Evolutionary conservation across 2,797 vertebrate genomes (phyloP).

Genomic region (Bradypus variegatus): DNA sequence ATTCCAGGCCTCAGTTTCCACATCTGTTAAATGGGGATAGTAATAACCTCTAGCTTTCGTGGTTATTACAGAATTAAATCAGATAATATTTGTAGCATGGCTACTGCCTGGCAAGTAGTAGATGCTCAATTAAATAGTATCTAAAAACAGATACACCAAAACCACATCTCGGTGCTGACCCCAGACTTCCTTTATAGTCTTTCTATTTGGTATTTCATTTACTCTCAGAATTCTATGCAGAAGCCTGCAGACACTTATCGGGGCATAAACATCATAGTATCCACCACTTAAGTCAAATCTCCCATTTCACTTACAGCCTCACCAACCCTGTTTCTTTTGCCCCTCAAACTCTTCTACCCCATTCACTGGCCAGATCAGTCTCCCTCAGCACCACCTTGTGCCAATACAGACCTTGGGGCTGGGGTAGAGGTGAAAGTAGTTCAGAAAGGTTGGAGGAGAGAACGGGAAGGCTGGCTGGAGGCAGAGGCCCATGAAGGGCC

Average conservation of each 20-base stretch:
- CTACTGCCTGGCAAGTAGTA: background rate
- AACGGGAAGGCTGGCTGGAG: background rate
- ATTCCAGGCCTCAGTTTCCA: background rate
- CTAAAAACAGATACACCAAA: background rate
- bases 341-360: background rate
- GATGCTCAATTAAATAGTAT: conserved; percentile 21
- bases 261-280: background rate
- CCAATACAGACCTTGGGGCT: background rate
- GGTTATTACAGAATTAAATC: conserved; percentile 39
- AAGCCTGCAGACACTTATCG: background rate
- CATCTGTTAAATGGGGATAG: background rate
- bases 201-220: background rate
- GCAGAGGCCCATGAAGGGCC: background rate
- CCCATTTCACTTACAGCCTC: background rate
- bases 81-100: background rate
- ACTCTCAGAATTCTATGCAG: background rate
- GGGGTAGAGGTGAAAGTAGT: background rate
- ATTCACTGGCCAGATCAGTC: background rate
- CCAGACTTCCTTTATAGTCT: background rate
- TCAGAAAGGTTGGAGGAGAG: background rate
- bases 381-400: background rate
- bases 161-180: background rate
- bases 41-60: background rate
- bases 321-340: background rate
- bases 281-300: background rate